Evolutionary conservation across 2,113 vertebrate genomes (phyloP), one percentile per base, ranked within the genome.

Genomic region (Saccopteryx bilineata): DNA sequence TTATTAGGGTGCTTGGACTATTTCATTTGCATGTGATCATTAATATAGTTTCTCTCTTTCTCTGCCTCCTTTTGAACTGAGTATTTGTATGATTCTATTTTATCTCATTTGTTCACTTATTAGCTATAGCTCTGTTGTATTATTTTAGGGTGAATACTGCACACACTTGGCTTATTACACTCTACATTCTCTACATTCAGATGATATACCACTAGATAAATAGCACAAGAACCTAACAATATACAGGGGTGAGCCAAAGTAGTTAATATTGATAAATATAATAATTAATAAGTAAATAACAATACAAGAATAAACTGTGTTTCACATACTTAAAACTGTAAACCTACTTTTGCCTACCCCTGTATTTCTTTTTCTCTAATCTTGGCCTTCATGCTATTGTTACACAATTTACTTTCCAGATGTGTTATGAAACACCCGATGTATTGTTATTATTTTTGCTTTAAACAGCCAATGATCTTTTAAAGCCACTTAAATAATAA

Each of bases 11-110:
- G 19, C 24, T 54, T 90, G 78, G 72, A 78, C 46, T 39, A 78
- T 69, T 90, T 72, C 56, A 80, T 72, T 69, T 56, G 7, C 19
- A 65, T 80, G n/a, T 63, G 65, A 79, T 86, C 54, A 66, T 90
- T 91, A 91, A 91, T 79, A 85, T 46, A 8, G 7, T 91, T 94
- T 79, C n/a, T 14, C 52, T 94, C 63, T 78, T 86, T 86, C 58
- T 66, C 46, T 86, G 28, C 56, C n/a, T 31, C 46, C 58, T 72
- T 82, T 63, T 69, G 24, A 7, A 39, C 19, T 87, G 14, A 71
- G 9, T 90, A 76, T 69, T 74, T 90, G 68, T 75, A 69, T 60
- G 13, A 65, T 89, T 56, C 71, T 5, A 24, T 15, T 71, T 60
- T 79, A 85, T 63, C 52, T 81, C 8, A 28, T 75, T 81, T 81